Evolutionary conservation across 2,797 vertebrate species (phyloP), one percentile per base, ranked within the genome.

Genomic region (Myripristis jacobus): DNA sequence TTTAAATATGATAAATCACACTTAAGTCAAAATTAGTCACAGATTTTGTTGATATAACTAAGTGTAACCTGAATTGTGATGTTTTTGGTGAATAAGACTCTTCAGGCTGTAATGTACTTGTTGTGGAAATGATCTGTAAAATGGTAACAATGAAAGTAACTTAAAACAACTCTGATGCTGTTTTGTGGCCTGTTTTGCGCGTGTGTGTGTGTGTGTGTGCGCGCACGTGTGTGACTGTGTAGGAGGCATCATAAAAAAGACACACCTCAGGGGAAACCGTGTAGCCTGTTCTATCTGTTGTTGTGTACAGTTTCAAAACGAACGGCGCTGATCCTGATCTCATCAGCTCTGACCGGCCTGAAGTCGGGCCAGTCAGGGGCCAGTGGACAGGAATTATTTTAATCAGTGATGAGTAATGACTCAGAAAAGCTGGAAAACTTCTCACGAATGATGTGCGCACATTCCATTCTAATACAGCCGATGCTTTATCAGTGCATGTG

Each of bases 381-480:
- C 9, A 36, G 34, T 1, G 34, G 34, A 36, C 34, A 12, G 11
- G 34, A 36, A 12, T 12, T 7, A 36, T 11, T 36, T 36, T 36
- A 36, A 36, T 15, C 38, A 41, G 38, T 41, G 38, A 41, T 41
- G 38, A 41, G 38, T 41, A 41, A 41, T 41, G 38, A 31, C 29
- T 31, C 29, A 6, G 51, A 31, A 11, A 63, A 41, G 48, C 67
- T 22, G 13, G 55, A 57, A 68, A 69, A 3, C 51, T 46, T 24
- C 31, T 67, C 79, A 36, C 21, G 25, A 62, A 19, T 19, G 21
- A 31, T n/a, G 44, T 24, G 29, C 29, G 8, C 29, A 27, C 69
- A 84, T 81, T 81, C 85, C 73, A 1, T 71, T 86, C 77, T 75
- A 80, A 72, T 85, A 82, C 81, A 82, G 24, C 22, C 6, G 7